Base-by-base conservation (phyloP, 35 echinoderm and acorn worm species). In the Diadema setosum region DNA sequence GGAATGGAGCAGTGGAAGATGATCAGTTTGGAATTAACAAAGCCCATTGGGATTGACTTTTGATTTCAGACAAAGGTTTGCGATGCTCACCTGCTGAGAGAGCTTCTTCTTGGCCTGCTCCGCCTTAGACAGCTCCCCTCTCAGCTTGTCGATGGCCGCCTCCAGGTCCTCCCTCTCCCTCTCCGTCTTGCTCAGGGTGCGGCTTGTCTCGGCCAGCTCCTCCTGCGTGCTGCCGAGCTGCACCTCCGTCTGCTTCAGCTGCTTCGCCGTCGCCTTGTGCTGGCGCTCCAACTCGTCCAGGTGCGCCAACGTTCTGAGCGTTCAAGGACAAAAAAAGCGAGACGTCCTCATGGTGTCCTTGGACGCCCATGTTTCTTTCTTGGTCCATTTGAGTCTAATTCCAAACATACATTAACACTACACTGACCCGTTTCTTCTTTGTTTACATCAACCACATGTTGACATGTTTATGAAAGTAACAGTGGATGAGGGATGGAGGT, bases 111-210 rank as follows among this genome's bases (percentile, higher is more conserved):
- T 87, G 61, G 64, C 69, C 40, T 70, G 39, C 27, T 87, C 85
- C 40, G 69, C 69, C 64, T 87, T 87, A 0, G 64, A 37, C 42
- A 87, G 42, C 42, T 87, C 85, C 17, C 64, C 45, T 30, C 85
- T 45, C 2, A 87, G 42, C 16, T 87, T 87, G 34, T 87, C 85
- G 15, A 87, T 73, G 85, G 85, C 85, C 1, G 42, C 69, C 65
- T 87, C 85, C 6, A 87, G 69, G 42, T 87, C 85, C 21, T 87
- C 85, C 6, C 85, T 26, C 63, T 87, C 85, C 85, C 44, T 75
- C 42, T 87, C 85, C 5, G 69, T 87, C 65, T 87, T 87, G 63
- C 61, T 70, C 12, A 87, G 27, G 1, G 61, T 87, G 39, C 58
- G 44, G 41, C 48, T 32, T 12, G 60, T 87, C 40, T 75, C 36